Evolutionary conservation across 2,113 vertebrate species (phyloP).

Genomic region (Sminthopsis crassicaudata): DNA sequence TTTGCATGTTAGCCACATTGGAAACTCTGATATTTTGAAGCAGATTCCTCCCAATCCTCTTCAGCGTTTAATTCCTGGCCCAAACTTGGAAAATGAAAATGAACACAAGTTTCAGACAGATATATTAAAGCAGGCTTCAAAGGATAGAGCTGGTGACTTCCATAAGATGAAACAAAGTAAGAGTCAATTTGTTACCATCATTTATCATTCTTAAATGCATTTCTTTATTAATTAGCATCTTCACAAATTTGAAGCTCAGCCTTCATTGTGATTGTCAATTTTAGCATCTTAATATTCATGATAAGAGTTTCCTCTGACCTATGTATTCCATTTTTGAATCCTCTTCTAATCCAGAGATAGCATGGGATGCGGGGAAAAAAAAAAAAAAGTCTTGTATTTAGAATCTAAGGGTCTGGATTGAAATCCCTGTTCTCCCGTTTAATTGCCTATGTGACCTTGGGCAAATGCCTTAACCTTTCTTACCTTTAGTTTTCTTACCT

Average conservation of each 20-base stretch:
- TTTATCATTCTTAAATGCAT: neutral
- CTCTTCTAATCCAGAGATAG: neutral
- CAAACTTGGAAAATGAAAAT: constrained; percentile 80
- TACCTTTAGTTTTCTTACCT: neutral
- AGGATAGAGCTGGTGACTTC: constrained; percentile 81
- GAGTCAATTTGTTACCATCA: constrained; percentile 69
- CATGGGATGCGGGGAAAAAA: neutral
- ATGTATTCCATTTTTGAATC: neutral
- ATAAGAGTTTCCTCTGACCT: neutral
- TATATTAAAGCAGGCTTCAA: constrained; percentile 77
- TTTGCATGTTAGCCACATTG: constrained; percentile 74
- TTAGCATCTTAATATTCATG: neutral
- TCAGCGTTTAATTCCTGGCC: constrained; percentile 85
- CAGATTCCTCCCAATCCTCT: constrained; percentile 87
- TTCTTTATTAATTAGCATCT: constrained; percentile 45
- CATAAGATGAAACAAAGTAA: constrained; percentile 89
- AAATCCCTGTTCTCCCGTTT: neutral
- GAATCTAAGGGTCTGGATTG: neutral
- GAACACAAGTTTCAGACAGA: constrained; percentile 79
- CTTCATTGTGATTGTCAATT: constrained; percentile 32
- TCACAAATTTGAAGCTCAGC: constrained; percentile 14
- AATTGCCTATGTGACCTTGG: neutral
- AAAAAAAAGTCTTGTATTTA: neutral
- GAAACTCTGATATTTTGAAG: constrained; percentile 78
- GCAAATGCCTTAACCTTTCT: neutral